Evolutionary conservation across 2,888 invertebrate species (phyloP), one percentile per base, ranked within the genome.

Genomic region (Sinotaia quadrata): DNA sequence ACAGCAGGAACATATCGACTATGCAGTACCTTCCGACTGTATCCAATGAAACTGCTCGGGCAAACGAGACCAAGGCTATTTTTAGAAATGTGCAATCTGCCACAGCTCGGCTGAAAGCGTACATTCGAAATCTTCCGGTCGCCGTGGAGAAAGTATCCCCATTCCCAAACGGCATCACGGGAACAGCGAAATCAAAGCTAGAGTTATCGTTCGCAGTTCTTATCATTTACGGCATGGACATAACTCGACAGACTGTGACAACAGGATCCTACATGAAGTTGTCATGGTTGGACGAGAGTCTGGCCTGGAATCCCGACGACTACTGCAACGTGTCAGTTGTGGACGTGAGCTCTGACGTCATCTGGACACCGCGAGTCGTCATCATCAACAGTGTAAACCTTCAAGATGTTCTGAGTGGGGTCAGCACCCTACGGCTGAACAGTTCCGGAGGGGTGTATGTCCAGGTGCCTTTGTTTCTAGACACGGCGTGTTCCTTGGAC

Each of bases 401-500:
- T 0, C 41, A 51, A 7, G 24, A 58, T 15, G 10, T 69, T 15
- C 31, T 58, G 44, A 15, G 51, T 12, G 33, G 37, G 1, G 18
- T 15, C n/a, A 49, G 41, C 8, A n/a, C 21, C n/a, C 10, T 63
- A 5, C 4, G 7, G 0, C 31, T 69, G 2, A 41, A 8, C 4
- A 47, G 29, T 8, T 24, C 21, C 7, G 69, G 69, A 3, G 18
- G n/a, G 12, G 37, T 69, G 5, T 3, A 8, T 3, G 29, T 31
- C 3, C 4, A 51, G 3, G 44, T 51, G 12, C 51, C 69, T 18
- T n/a, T 62, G 1, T 31, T 51, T 18, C 10, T 49, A 2, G 37
- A 58, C 8, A 69, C 69, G 1, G n/a, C 34, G 0, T 69, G 69
- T 18, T 7, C 52, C 36, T 54, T 66, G 59, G 66, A 69, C n/a